Base-by-base conservation (phyloP, 1,140 invertebrate genomes). In the Pogonomyrmex barbatus region DNA sequence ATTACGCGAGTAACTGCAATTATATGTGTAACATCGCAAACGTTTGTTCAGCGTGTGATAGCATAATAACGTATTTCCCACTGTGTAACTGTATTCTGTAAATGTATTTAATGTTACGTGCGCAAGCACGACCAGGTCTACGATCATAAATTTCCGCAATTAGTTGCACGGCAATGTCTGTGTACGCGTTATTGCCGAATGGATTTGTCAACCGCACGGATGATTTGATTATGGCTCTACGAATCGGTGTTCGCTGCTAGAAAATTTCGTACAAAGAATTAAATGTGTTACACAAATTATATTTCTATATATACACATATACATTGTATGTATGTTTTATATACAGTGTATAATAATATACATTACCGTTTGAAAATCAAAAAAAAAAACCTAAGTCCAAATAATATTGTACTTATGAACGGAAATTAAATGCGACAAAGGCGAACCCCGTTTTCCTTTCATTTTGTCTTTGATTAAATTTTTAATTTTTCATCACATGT, bases 281-380 rank as follows among this genome's bases (percentile, higher is more conserved):
- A 47, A 75, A 60, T 47, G 36, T 78, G 17, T 83, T 83, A 50
- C n/a, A 47, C 30, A 56, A 83, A 75, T 83, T 83, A 75, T 62
- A 83, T 83, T 83, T 83, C 79, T 83, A 62, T 77, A 77, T 62
- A 77, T 62, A 75, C 58, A 82, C 10, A 14, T 83, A 62, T 73
- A 60, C 52, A 83, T 75, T 83, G 52, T 52, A 36, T 79, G 12
- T 47, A 60, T 6, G 36, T 62, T 83, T 83, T 83, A 60, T 83
- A 75, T 83, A 75, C 68, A 45, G 42, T 73, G 42, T 83, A 83
- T 83, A 75, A 71, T 24, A 45, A 73, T 71, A 67, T 30, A 42
- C 68, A 83, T 60, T 45, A 73, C 2, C 9, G 14, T 54, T 54
- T n/a, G 4, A 83, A 73, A 83, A 83, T 60, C 79, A 83, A 83